phyloP scores from a whole-genome alignment of 2,113 vertebrate species.

The Morone saxatilis region DNA sequence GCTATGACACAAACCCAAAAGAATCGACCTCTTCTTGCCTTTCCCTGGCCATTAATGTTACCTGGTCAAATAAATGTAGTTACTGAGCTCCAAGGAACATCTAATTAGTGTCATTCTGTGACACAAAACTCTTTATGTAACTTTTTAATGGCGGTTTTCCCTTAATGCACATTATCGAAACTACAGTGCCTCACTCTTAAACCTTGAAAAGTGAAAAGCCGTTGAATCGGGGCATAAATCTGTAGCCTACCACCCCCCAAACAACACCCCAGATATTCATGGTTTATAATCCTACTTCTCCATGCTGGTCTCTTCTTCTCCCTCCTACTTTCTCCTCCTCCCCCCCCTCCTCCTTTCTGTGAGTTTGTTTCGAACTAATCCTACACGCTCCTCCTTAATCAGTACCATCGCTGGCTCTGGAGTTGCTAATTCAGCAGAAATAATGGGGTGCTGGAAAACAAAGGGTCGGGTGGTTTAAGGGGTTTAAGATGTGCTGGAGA shows the following conservation, averaged over 20 bases:
- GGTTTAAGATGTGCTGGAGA: slow-evolving; percentile 93
- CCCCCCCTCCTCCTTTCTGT: slow-evolving; percentile 30
- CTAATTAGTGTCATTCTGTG: not conserved
- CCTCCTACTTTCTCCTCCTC: slow-evolving; percentile 24
- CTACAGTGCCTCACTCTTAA: not conserved
- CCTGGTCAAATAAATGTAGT: too few relatives aligned
- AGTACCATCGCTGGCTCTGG: slow-evolving; percentile 88
- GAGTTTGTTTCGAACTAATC: slow-evolving; percentile 86
- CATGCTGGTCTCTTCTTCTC: slow-evolving; percentile 17
- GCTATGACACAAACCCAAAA: not conserved
- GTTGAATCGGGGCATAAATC: slow-evolving; percentile 10
- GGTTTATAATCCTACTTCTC: slow-evolving; percentile 25
- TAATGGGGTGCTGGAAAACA: slow-evolving; percentile 92
- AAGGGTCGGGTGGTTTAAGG: slow-evolving; percentile 86
- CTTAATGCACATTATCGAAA: not conserved
- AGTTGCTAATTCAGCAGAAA: slow-evolving; percentile 97
- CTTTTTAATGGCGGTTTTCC: not conserved
- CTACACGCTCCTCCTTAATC: slow-evolving; percentile 89
- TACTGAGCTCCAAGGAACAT: not conserved
- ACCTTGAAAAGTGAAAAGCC: slow-evolving; percentile 1
- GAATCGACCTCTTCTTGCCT: not conserved
- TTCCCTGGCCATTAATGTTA: not conserved
- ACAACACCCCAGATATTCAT: slow-evolving; percentile 2
- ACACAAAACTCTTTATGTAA: not conserved
- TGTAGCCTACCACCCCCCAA: not conserved